phyloP scores from a whole-genome alignment of 2,797 vertebrate species.

The Calcarius lapponicus region DNA sequence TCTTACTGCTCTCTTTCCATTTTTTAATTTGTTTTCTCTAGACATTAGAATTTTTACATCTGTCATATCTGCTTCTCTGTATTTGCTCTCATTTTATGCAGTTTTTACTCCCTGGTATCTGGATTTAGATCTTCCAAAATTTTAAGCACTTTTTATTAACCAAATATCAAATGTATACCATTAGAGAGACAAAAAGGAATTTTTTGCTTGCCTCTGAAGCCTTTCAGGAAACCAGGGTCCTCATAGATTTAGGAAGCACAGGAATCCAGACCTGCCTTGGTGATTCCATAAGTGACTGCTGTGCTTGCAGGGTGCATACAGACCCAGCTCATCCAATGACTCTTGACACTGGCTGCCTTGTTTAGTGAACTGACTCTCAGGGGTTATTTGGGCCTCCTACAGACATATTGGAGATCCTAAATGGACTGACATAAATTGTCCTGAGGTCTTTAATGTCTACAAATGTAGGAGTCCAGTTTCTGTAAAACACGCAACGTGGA shows the following conservation, averaged over 20 bases:
- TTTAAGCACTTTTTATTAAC: not conserved
- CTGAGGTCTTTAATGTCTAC: not conserved
- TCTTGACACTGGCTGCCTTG: not conserved
- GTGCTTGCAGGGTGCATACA: not conserved
- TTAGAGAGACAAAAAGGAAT: not conserved
- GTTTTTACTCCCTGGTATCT: not conserved
- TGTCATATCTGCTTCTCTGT: not conserved
- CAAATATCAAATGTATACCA: not conserved
- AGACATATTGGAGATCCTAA: not conserved
- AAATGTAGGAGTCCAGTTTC: not conserved
- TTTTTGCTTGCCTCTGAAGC: not conserved
- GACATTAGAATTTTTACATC: not conserved
- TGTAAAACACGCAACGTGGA: not conserved
- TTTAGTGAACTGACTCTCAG: not conserved
- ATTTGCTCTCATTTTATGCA: not conserved
- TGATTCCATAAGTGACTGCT: not conserved
- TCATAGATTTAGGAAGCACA: not conserved
- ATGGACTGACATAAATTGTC: not conserved
- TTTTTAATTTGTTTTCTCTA: conserved; percentile 8
- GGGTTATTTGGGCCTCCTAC: not conserved
- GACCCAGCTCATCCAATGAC: not conserved
- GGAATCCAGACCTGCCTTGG: not conserved
- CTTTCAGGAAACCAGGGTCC: not conserved
- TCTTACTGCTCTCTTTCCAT: not conserved
- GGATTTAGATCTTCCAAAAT: not conserved